Evolutionary conservation across 2,797 vertebrate species (phyloP).

Genomic region (Danionella dracula): DNA sequence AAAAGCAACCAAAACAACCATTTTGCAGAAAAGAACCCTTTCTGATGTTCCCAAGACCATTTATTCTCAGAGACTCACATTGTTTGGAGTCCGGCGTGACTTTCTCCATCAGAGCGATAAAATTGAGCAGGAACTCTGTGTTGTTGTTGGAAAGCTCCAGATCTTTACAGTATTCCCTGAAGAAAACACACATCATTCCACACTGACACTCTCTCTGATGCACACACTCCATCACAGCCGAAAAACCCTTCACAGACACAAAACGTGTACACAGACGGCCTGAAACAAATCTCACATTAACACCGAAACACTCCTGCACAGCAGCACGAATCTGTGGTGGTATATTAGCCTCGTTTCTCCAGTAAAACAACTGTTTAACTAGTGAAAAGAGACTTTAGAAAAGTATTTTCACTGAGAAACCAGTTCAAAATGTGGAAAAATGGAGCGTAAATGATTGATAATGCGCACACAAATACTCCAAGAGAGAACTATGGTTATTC

Average conservation of each 20-base stretch:
- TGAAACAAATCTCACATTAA: background rate
- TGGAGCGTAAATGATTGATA: background rate
- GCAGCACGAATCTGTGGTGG: background rate
- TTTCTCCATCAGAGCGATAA: constrained; percentile 98
- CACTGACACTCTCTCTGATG: constrained; percentile 29
- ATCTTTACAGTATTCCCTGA: constrained; percentile 98
- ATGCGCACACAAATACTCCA: constrained; percentile 9
- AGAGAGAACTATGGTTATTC: constrained; percentile 16
- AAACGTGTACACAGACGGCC: background rate
- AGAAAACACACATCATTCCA: constrained; percentile 27
- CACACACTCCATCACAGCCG: background rate
- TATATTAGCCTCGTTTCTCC: background rate
- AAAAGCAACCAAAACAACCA: too few relatives aligned
- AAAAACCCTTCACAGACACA: background rate
- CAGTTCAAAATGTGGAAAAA: background rate
- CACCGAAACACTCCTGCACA: background rate
- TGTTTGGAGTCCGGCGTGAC: constrained; percentile 98
- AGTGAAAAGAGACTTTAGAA: background rate
- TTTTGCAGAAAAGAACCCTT: too few relatives aligned
- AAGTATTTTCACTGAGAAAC: background rate
- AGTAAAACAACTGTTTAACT: background rate
- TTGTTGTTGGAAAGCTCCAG: constrained; percentile 96
- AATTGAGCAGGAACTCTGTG: constrained; percentile 97
- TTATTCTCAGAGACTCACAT: too few relatives aligned
- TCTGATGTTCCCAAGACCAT: too few relatives aligned